Conservation (phyloP, 1,140 invertebrate species). For the Calycopis cecrops region DNA sequence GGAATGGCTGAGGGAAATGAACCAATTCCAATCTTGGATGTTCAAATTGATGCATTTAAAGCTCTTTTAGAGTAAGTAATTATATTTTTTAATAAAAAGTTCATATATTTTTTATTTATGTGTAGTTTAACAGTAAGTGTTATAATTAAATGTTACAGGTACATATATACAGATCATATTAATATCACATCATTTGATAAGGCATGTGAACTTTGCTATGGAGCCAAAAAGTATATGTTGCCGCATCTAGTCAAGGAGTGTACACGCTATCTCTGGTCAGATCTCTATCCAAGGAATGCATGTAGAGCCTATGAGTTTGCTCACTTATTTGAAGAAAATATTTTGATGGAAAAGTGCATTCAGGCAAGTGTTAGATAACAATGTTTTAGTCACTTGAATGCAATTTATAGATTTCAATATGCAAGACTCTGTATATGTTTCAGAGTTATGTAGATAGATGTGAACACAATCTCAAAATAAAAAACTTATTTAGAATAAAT, state of each 20-base stretch:
- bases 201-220: conserved; percentile 90
- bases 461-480: no score
- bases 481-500: no score
- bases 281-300: conserved; percentile 86
- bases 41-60: conserved; percentile 89
- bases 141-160: conserved; percentile 72
- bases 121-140: conserved; percentile 4
- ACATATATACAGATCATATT: conserved; percentile 89
- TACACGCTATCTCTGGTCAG: conserved; percentile 86
- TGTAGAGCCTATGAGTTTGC: conserved; percentile 91
- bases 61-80: conserved; percentile 74
- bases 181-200: conserved; percentile 87
- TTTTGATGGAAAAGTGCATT: conserved; percentile 86
- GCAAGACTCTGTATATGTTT: no score
- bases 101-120: conserved; percentile 2
- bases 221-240: conserved; percentile 91
- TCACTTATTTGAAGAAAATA: conserved; percentile 87
- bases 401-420: no score
- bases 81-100: neutral
- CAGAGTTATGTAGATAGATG: no score
- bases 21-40: conserved; percentile 86
- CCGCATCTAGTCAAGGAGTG: conserved; percentile 87
- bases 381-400: no score
- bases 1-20: conserved; percentile 82
- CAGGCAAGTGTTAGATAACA: no score